Percentiles rank a stretch among this genome's conserved stretches.
phyloP scores from a whole-genome alignment of 2,797 vertebrate species.

The Knipowitschia caucasica region DNA sequence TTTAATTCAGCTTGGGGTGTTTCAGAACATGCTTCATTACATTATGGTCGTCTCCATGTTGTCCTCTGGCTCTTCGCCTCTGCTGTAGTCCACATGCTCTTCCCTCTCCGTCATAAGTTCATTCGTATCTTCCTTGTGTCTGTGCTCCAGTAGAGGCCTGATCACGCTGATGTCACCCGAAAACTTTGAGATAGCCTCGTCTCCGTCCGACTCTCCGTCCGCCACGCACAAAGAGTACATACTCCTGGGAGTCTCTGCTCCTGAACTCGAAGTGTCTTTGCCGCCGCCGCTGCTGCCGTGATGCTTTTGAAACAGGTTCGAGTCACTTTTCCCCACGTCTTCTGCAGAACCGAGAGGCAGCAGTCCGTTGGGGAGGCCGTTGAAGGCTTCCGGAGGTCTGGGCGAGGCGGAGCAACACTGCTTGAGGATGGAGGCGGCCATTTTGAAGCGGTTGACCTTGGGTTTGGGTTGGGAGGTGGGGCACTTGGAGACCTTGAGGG shows the following conservation, averaged over 20 bases:
- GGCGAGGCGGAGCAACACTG: slow-evolving; percentile 60
- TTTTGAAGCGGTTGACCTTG: slow-evolving; percentile 85
- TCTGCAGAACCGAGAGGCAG: slow-evolving; percentile 45
- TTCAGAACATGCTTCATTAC: slow-evolving; percentile 5
- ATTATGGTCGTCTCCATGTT: slow-evolving; percentile 25
- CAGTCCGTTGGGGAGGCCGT: slow-evolving; percentile 82
- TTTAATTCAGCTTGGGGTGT: not conserved
- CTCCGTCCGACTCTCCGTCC: slow-evolving; percentile 73
- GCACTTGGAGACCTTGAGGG: slow-evolving; percentile 68
- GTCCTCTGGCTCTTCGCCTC: slow-evolving; percentile 25
- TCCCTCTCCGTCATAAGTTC: slow-evolving; percentile 14
- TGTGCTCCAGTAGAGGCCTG: slow-evolving; percentile 9
- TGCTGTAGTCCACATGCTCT: slow-evolving; percentile 9
- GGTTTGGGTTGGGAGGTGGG: slow-evolving; percentile 76
- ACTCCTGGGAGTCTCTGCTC: slow-evolving; percentile 68
- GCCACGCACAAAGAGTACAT: slow-evolving; percentile 92
- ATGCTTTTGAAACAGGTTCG: slow-evolving; percentile 82
- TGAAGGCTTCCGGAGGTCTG: slow-evolving; percentile 76
- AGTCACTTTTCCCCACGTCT: slow-evolving; percentile 72
- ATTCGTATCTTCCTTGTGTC: slow-evolving; percentile 10
- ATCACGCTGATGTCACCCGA: slow-evolving; percentile 23
- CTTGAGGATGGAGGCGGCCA: slow-evolving; percentile 86
- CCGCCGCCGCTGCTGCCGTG: slow-evolving; percentile 63
- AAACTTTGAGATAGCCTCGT: slow-evolving; percentile 49
- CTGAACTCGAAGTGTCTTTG: not conserved